Evolutionary conservation across 2,113 vertebrate genomes (phyloP), one percentile per base, ranked within the genome.

Genomic region (Tenebrosternarchus preto): DNA sequence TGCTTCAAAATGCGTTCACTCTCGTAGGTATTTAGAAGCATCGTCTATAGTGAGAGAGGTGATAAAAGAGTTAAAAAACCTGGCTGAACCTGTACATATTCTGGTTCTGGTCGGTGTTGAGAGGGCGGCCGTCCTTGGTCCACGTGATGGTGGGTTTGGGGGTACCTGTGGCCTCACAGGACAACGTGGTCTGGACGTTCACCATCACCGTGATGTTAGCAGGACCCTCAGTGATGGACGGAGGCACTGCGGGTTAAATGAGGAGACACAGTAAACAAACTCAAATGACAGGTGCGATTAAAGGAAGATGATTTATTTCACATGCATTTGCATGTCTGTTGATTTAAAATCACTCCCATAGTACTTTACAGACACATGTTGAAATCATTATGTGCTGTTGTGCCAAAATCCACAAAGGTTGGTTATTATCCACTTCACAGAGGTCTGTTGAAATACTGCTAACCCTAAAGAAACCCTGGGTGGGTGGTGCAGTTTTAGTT

Each of bases 21-120:
- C 43, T 70, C 12, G 24, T n/a, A 22, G 11, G 29, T 4, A 63
- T 25, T 69, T 55, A 39, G 29, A 17, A 16, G 60, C 59, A 64
- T 36, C 76, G 12, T 68, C 27, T 4, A 4, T 11, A 46, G 57
- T 24, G 24, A 61, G 12, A 63, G 57, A 85, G 68, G 68, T 80
- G 88, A 87, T 67, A 86, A 84, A 85, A 74, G 80, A 83, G 56
- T 77, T 84, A 80, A 80, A 90, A 92, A 90, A 85, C 83, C 83
- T 88, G 86, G 86, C 83, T 88, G 85, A 88, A 98, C 98, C 98
- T 97, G 92, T 97, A 99, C 53, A 92, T 95, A 89, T 96, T 99
- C 89, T 98, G 96, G 87, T 97, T 96, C 87, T 97, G 95, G 88
- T 98, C 95, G 80, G 95, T 89, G 85, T 89, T 95, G 84, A 99